Evolutionary conservation across 2,113 vertebrate genomes (phyloP), one percentile per base, ranked within the genome.

Genomic region (Oostethus manadensis): DNA sequence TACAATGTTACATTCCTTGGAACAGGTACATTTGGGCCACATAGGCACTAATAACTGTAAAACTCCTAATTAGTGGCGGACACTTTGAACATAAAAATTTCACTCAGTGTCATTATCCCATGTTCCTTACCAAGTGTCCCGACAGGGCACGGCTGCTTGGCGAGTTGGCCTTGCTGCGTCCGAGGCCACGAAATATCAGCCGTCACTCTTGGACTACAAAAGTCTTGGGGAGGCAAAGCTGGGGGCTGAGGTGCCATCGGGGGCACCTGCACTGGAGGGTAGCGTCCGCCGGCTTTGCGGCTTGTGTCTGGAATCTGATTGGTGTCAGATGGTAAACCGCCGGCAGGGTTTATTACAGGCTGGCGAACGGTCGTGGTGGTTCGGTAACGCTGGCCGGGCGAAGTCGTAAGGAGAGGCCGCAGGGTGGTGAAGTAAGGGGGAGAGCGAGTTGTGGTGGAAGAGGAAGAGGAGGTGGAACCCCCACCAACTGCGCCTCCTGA

Each of bases 111-210:
- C 51, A 54, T 54, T 29, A 54, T 54, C 23, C 51, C 10, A 29
- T 5, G 26, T 51, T 66, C 53, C 88, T 85, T 83, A 98, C 97
- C 97, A 68, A 98, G 93, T 0, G 95, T 97, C 59, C 96, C 94
- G 1, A 93, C 73, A 6, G 95, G 97, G 70, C 96, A 99, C 0
- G 96, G 97, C 78, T 96, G 94, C 83, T 96, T 99, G 0, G 95
- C 95, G 61, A 84, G 76, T 74, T 98, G 95, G 38, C 95, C 95
- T 80, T 94, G 95, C 43, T 94, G 93, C 0, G 96, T 98, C 29
- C 92, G 91, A 29, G 94, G 97, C 97, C 97, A 99, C 63, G 91
- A 89, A 57, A 99, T 94, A 48, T 98, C 94, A 0, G 94, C 91
- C 6, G 88, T 92, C 66, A 96, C 86, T 69, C 90, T 43, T 0